Percentiles rank a stretch among this genome's conserved stretches.
Evolutionary conservation across 2,888 invertebrate species (phyloP).

Genomic region (Lasioglossum pauxillum): DNA sequence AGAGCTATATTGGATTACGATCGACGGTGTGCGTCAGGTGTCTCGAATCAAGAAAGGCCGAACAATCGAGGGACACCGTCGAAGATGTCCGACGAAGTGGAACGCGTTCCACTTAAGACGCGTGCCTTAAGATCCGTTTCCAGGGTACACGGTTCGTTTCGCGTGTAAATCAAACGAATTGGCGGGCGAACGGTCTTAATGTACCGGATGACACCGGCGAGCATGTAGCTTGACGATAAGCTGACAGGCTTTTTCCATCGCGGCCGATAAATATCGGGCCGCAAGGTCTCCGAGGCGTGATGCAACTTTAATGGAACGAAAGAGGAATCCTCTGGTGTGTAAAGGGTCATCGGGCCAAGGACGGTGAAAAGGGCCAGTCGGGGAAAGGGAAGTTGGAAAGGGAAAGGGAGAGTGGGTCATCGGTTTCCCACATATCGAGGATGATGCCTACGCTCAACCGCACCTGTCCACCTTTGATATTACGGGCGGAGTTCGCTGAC

Average conservation of each 20-base stretch:
- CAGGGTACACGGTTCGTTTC: slow-evolving; percentile 18
- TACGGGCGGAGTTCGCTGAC: not conserved
- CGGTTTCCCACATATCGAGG: slow-evolving; percentile 77
- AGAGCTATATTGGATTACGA: not conserved
- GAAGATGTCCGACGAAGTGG: slow-evolving; percentile 22
- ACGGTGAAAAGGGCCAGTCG: slow-evolving; percentile 46
- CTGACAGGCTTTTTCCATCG: slow-evolving; percentile 59
- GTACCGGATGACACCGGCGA: slow-evolving; percentile 10
- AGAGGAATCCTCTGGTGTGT: slow-evolving; percentile 28
- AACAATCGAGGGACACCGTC: not conserved
- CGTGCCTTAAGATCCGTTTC: slow-evolving; percentile 27
- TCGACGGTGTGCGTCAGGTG: not conserved
- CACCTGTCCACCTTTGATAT: slow-evolving; percentile 50
- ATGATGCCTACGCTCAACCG: slow-evolving; percentile 52
- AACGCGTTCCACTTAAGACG: slow-evolving; percentile 32
- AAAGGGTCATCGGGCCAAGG: slow-evolving; percentile 60
- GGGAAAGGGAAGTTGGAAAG: slow-evolving; percentile 39
- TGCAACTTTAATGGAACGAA: slow-evolving; percentile 63
- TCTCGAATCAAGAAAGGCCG: not conserved
- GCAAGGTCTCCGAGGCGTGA: slow-evolving; percentile 22
- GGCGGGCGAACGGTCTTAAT: slow-evolving; percentile 16
- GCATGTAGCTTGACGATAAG: slow-evolving; percentile 50
- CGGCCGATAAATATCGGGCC: slow-evolving; percentile 41
- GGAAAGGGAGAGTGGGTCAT: slow-evolving; percentile 70
- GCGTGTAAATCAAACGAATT: slow-evolving; percentile 53